Conservation (phyloP, 2,113 vertebrate species). For the Felis chaus region DNA sequence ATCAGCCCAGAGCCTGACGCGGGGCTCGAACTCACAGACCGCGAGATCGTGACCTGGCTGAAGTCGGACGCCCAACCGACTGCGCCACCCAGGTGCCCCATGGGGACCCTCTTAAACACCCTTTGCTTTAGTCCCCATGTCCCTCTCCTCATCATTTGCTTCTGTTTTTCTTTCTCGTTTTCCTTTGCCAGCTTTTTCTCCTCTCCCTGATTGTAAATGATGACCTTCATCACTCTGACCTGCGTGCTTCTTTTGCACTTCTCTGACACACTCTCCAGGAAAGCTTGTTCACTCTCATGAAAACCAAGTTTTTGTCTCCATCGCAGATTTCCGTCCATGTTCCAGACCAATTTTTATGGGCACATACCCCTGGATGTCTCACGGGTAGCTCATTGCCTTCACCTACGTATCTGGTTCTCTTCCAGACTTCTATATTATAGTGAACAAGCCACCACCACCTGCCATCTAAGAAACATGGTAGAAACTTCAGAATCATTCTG, state of each 20-base stretch:
- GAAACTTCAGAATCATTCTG: not conserved
- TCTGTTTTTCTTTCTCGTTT: not conserved
- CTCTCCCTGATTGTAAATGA: not conserved
- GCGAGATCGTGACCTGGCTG: no score
- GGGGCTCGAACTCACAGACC: no score
- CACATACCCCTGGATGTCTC: not conserved
- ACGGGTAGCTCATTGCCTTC: not conserved
- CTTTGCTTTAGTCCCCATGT: not conserved
- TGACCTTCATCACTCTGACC: not conserved
- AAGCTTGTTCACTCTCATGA: not conserved
- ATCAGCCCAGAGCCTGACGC: no score
- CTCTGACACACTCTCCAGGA: not conserved
- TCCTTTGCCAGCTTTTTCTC: not conserved
- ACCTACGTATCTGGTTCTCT: not conserved
- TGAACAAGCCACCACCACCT: not conserved
- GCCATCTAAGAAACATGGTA: not conserved
- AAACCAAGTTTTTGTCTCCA: not conserved
- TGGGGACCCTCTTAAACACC: no score
- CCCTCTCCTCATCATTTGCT: not conserved
- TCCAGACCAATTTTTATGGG: not conserved
- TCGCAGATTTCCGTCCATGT: not conserved
- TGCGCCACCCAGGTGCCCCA: no score
- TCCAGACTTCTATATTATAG: not conserved
- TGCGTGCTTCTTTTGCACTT: not conserved
- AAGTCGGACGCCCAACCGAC: no score